A percentile compares a stretch with the other conserved stretches of the same genome.
Conservation (phyloP, 2,797 vertebrate species). For the Thalassophryne amazonica region DNA sequence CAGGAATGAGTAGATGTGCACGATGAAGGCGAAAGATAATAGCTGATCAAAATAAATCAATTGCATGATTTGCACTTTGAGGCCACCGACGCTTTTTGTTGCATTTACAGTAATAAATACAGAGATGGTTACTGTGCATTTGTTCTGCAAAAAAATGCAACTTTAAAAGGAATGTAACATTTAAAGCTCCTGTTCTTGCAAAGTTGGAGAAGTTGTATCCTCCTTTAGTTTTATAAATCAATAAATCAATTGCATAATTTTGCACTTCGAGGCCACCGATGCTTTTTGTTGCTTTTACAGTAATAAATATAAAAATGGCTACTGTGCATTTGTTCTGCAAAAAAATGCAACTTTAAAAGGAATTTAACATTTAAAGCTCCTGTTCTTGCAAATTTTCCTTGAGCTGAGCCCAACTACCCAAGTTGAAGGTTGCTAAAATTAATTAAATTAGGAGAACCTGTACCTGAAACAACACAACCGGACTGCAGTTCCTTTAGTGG, state of each 20-base stretch:
- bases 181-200: too few species aligned
- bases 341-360: too few species aligned
- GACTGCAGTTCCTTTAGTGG: conserved; percentile 13
- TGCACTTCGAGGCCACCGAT: conserved; percentile 44
- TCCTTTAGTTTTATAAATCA: too few species aligned
- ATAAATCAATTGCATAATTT: too few species aligned
- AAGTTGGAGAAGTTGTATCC: too few species aligned
- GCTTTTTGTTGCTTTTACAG: conserved; percentile 48
- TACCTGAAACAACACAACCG: conserved; percentile 56
- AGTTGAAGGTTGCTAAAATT: conserved; percentile 34
- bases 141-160: not conserved
- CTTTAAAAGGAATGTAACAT: too few species aligned
- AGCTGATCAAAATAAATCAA: conserved; percentile 29
- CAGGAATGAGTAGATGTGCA: conserved; percentile 31
- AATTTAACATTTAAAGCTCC: too few species aligned
- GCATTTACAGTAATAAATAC: conserved; percentile 51
- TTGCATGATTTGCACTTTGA: too few species aligned
- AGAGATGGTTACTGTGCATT: conserved; percentile 36
- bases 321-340: not conserved
- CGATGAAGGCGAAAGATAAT: conserved; percentile 11
- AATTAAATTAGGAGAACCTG: conserved; percentile 32
- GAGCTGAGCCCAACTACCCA: too few species aligned
- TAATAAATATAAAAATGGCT: conserved; percentile 52
- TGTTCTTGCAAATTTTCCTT: too few species aligned
- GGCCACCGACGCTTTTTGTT: conserved; percentile 53